Conservation (phyloP, 2,797 vertebrate species). For the Anisognathus igniventris region DNA sequence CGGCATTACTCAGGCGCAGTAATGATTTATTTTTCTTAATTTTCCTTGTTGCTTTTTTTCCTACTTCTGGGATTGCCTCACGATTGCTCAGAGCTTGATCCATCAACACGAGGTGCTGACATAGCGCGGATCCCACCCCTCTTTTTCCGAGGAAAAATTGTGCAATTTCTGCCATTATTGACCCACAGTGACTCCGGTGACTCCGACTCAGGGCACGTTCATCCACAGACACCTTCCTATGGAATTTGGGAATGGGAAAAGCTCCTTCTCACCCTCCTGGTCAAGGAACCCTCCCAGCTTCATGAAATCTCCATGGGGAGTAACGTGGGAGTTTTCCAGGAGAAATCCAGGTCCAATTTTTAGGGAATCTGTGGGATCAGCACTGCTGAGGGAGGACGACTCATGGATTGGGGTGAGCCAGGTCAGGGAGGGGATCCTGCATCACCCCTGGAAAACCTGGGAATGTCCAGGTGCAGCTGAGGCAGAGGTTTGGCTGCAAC, state of each 20-base stretch:
- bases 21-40: neutral
- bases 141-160: neutral
- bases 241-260: neutral
- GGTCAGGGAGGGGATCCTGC: neutral
- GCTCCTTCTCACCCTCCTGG: neutral
- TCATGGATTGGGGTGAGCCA: neutral
- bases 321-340: neutral
- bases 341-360: neutral
- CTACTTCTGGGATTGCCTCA: neutral
- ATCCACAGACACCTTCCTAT: accelerated
- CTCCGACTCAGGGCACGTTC: neutral
- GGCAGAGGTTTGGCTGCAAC: neutral
- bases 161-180: neutral
- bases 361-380: neutral
- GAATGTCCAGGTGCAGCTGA: neutral
- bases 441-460: neutral
- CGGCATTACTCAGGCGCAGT: neutral
- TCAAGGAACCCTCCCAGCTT: neutral
- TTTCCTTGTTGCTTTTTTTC: neutral
- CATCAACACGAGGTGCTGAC: neutral
- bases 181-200: neutral
- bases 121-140: neutral
- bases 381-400: neutral
- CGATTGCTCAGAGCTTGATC: neutral
- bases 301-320: neutral